These are phyloP conservation scores for Ditula angustiorana DNA, from an alignment of 2,888 invertebrate genomes.

Conservation along the genomic window DNA sequence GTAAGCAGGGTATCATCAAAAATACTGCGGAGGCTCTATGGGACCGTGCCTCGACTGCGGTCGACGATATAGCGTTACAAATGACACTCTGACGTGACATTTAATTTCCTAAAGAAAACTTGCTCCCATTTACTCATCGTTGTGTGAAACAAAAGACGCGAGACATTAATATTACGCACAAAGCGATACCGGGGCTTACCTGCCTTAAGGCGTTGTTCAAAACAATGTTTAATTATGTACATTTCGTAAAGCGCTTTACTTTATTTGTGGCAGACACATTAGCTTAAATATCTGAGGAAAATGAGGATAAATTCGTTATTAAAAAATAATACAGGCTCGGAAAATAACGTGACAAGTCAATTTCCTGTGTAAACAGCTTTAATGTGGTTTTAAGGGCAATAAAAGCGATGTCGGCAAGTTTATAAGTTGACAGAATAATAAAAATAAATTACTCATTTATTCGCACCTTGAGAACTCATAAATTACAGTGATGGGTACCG, in stretches of 20 bases:
- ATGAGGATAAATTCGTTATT: conserved; percentile 13
- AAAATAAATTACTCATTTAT: neutral
- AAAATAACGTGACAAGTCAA: conserved; percentile 1
- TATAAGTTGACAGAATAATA: neutral
- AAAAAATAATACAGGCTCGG: conserved; percentile 7
- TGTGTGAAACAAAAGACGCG: conserved; percentile 33
- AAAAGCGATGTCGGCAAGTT: neutral
- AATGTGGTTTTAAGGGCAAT: neutral
- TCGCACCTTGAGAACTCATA: conserved; percentile 6
- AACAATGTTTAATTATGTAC: conserved; percentile 31
- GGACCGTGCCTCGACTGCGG: neutral
- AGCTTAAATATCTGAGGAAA: conserved; percentile 4
- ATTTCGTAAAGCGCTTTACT: conserved; percentile 22
- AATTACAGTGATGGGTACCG: conserved; percentile 15
- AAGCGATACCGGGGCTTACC: conserved; percentile 19
- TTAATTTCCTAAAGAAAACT: conserved; percentile 39
- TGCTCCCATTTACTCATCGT: conserved; percentile 19
- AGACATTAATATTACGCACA: conserved; percentile 24
- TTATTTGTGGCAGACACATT: conserved; percentile 28
- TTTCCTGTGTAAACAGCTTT: neutral
- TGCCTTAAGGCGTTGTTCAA: conserved; percentile 21
- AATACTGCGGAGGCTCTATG: neutral
- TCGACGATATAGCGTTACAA: conserved; percentile 30
- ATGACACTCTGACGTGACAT: conserved; percentile 36
- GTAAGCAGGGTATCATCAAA: neutral